Evolutionary conservation across 2,797 vertebrate genomes (phyloP), one percentile per base, ranked within the genome.

Genomic region (Chanos chanos): DNA sequence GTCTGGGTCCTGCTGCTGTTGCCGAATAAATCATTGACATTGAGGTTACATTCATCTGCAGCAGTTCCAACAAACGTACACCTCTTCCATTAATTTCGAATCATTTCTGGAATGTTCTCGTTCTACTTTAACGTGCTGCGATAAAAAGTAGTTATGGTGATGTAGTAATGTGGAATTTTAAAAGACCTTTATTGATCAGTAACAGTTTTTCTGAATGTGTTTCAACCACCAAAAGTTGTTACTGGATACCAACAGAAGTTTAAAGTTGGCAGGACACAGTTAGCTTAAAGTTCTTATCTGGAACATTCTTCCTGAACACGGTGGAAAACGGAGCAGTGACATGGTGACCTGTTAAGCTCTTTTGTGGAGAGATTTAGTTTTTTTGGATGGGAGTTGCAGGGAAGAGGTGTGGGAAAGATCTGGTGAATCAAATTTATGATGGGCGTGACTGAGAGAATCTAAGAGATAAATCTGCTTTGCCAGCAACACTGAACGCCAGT

Each of bases 351-450:
- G 58, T 63, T 62, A 7, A 44, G 43, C 51, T 66, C 34, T n/a
- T 40, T 47, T n/a, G 18, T 7, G 58, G 65, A 64, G 56, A 65
- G 58, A 67, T 55, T 51, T 56, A 52, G 33, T 56, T 50, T 56
- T 22, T 65, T 54, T 65, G 51, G 25, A 58, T 31, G 51, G 47
- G 41, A 56, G 16, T 21, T 48, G 60, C 24, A 43, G 34, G 37
- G 34, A 48, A 45, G 39, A 45, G 44, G 47, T 52, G 54, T 56
- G 54, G 48, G 56, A 44, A 51, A 22, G 34, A 28, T 41, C 27
- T 51, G 34, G 21, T 18, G 27, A 43, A 37, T 61, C 70, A 58
- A 60, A 70, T 76, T 72, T 76, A 76, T 54, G 67, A 76, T 18
- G 40, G 67, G 71, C 54, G 64, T 60, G 70, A 62, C 24, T 53